Conservation (phyloP, 35 echinoderm and acorn worm species). For the Heliocidaris tuberculata region DNA sequence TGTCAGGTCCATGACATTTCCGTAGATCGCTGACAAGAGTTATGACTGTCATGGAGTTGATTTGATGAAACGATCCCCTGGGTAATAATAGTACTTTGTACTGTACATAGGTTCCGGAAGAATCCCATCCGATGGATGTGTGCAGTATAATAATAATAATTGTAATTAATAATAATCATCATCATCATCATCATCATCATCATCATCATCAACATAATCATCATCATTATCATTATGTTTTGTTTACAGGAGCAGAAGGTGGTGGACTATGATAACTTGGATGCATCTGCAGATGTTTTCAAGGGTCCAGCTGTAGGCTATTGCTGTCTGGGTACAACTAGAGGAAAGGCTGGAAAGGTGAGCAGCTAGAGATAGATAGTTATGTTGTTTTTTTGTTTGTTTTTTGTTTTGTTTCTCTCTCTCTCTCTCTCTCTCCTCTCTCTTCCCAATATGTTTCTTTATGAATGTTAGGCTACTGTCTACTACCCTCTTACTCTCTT, state of each 20-base stretch:
- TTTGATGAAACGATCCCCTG: no score
- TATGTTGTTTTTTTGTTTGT: not conserved
- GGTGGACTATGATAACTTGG: constrained; percentile 91
- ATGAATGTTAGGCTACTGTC: not conserved
- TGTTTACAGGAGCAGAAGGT: constrained; percentile 73
- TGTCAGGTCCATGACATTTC: no score
- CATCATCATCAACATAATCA: no score
- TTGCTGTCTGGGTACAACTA: constrained; percentile 86
- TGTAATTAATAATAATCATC: no score
- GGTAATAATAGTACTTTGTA: no score
- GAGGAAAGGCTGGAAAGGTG: constrained; percentile 82
- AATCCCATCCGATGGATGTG: no score
- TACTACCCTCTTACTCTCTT: no score
- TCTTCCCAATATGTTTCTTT: not conserved
- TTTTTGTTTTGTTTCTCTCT: not conserved
- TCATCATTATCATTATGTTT: not conserved
- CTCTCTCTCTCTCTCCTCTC: not conserved
- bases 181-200: no score
- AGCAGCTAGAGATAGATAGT: not conserved
- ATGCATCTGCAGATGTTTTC: constrained; percentile 72
- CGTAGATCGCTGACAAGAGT: no score
- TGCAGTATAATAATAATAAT: no score
- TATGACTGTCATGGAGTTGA: no score
- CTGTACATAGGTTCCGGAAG: no score
- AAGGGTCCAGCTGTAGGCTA: constrained; percentile 74